These are phyloP conservation scores for Orthosia gothica DNA, from an alignment of 2,888 invertebrate species.

Conservation along the genomic window DNA sequence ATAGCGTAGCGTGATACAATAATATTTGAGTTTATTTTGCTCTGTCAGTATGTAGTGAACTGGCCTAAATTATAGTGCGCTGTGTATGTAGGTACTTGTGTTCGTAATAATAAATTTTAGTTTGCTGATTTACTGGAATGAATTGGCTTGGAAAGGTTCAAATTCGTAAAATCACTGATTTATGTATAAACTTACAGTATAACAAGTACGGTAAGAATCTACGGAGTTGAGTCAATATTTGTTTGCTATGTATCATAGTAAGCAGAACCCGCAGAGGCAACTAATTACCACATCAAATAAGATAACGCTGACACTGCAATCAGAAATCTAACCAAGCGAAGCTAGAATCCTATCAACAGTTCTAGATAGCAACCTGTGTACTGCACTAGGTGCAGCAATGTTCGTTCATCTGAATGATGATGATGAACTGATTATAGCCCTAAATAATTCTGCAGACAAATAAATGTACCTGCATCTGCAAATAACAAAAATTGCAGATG, in stretches of 20 bases:
- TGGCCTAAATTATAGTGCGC: conserved; percentile 65
- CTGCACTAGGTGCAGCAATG: too few relatives aligned
- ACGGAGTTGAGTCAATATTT: neutral
- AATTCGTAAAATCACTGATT: conserved; percentile 26
- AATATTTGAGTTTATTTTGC: conserved; percentile 69
- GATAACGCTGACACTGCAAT: neutral
- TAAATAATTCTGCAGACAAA: too few relatives aligned
- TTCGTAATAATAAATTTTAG: conserved; percentile 38
- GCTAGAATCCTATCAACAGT: neutral
- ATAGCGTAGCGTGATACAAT: conserved; percentile 73
- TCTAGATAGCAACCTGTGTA: too few relatives aligned
- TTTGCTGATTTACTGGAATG: conserved; percentile 10
- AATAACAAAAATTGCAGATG: too few relatives aligned
- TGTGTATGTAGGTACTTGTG: conserved; percentile 10
- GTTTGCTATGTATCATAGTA: neutral
- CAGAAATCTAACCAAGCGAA: neutral
- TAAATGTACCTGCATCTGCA: too few relatives aligned
- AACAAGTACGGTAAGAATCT: neutral
- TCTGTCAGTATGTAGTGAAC: conserved; percentile 59
- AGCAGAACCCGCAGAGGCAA: neutral
- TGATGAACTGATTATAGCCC: too few relatives aligned
- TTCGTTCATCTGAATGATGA: too few relatives aligned
- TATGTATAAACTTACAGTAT: neutral
- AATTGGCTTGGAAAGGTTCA: conserved; percentile 1
- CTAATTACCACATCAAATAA: neutral